Evolutionary conservation across 1,140 invertebrate species (phyloP), one percentile per base, ranked within the genome.

Genomic region (Danaus melanippus): DNA sequence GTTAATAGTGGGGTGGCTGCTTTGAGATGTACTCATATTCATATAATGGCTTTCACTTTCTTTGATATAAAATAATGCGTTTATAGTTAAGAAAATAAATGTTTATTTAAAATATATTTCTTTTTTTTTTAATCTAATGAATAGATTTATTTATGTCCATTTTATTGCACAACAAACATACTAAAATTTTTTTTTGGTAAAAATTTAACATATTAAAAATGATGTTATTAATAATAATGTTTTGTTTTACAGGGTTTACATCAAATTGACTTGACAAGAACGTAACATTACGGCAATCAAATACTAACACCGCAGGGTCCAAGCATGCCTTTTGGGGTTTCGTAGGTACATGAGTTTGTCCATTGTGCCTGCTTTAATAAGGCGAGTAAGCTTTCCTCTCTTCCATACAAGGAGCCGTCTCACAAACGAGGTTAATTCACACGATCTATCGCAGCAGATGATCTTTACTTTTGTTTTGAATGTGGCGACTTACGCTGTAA

Each of bases 391-490:
- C 67, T 74, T 72, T 78, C 73, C 71, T 63, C 55, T 64, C 3
- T 32, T 53, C 76, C 74, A 49, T 76, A 67, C 69, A 74, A 15
- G 76, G 76, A 11, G 56, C 64, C 64, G 65, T 64, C 64, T 66
- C 64, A 60, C 69, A 71, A 78, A 78, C 73, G 72, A 79, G 72
- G 63, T 64, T 74, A 75, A 76, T 79, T 79, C 72, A 75, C 76
- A 76, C 72, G 76, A 62, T 67, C 58, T 53, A 60, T 55, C 53
- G 59, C 49, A 45, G n/a, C 45, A 53, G 52, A 57, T 47, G 49
- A 58, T 59, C 56, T 59, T 50, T 50, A 40, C 48, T 40, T 59
- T 63, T 58, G 60, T 62, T 53, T 63, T 39, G 53, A 55, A 55
- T 47, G 53, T 50, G 41, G 42, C 49, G 48, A 58, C 32, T 64